These are phyloP conservation scores for Mythimna albipuncta DNA, from an alignment of 2,888 invertebrate genomes.

Conservation along the genomic window DNA sequence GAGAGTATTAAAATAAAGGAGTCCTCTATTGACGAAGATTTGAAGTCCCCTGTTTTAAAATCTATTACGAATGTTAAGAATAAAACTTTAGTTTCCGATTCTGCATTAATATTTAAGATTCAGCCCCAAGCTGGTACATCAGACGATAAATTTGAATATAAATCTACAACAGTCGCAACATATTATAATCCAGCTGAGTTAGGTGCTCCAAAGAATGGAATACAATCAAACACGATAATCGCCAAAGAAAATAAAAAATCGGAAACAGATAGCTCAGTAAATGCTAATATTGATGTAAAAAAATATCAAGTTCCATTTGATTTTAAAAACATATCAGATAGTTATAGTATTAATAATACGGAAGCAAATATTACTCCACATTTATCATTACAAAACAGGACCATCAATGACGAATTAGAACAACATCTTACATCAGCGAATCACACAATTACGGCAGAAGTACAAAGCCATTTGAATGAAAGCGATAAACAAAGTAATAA, in stretches of 20 bases:
- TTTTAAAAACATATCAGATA: conserved; percentile 8
- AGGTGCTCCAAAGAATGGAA: background rate
- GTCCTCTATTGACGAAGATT: background rate
- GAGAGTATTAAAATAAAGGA: conserved; percentile 17
- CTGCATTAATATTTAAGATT: background rate
- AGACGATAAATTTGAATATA: conserved; percentile 8
- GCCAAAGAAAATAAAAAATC: conserved; percentile 15
- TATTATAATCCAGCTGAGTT: background rate
- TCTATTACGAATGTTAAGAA: background rate
- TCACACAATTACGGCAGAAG: conserved; percentile 43
- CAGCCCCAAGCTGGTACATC: background rate
- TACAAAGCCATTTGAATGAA: conserved; percentile 35
- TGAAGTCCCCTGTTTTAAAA: background rate
- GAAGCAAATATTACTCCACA: conserved; percentile 12
- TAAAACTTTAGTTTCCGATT: background rate
- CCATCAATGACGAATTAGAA: conserved; percentile 34
- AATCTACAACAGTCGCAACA: background rate
- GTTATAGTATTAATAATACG: conserved; percentile 4
- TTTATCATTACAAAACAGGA: conserved; percentile 21
- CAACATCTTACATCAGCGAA: conserved; percentile 39
- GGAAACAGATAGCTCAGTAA: background rate
- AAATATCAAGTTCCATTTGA: background rate
- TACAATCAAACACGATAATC: conserved; percentile 2
- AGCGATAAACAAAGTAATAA: conserved; percentile 38
- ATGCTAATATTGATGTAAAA: conserved; percentile 2